Base-by-base conservation (phyloP, 2,888 invertebrate genomes). In the Leptinotarsa peninsularis region DNA sequence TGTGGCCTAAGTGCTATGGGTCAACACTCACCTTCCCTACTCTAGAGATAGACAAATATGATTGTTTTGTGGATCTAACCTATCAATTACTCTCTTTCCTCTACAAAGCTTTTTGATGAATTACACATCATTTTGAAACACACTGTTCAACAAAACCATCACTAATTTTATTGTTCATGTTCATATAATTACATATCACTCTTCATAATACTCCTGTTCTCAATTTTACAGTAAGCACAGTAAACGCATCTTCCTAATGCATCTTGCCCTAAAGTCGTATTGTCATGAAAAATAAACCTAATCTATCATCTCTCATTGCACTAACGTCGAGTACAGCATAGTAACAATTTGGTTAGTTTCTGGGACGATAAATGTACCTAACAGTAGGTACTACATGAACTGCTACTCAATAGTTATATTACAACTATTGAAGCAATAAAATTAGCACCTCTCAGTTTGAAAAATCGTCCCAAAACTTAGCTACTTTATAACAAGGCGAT, bases 261-360 rank as follows among this genome's bases (percentile, higher is more conserved):
- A 82, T 82, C 81, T 83, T 83, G 84, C 84, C 84, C 82, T 82
- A 80, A 81, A 75, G 81, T 76, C 77, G 82, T 86, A 86, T 86
- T 87, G 87, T 87, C 87, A 86, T 87, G 86, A 86, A 82, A 82
- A 82, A 80, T 79, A 76, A 76, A 75, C 67, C 75, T 79, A 79
- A 66, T 74, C 73, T 79, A 72, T 71, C 66, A 78, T 81, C 78
- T 79, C 81, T 78, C 76, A 76, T 77, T 77, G 73, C 79, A 79
- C 76, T 77, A 77, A 76, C 73, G 75, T 80, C 78, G 77, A 79
- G 77, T 79, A 80, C 76, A 79, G 78, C 74, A 77, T 72, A 78
- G 68, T 76, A 78, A 79, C 72, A 79, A 76, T 76, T 76, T 67
- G 71, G 73, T 76, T 76, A 75, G 72, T 71, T 54, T 33, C 27